Evolutionary conservation across 1,140 invertebrate species (phyloP).

Genomic region (Sarcophaga bullata): DNA sequence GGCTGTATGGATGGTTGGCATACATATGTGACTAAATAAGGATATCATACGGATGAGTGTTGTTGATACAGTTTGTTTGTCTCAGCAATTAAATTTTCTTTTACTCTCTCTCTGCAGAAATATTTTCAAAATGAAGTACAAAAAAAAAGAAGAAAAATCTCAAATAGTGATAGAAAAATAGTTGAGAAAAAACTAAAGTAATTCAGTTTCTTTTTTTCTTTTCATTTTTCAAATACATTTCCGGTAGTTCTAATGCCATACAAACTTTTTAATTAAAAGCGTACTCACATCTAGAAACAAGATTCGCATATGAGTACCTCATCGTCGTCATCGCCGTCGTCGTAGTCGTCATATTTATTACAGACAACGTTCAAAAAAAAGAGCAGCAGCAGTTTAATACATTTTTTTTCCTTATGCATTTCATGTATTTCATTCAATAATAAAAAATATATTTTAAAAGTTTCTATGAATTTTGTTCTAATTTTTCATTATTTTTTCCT

Average conservation of each 20-base stretch:
- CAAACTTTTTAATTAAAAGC: conserved; percentile 7
- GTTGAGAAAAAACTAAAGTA: not conserved
- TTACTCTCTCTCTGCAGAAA: not conserved
- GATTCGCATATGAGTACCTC: not conserved
- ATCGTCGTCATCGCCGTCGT: not conserved
- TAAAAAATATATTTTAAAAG: too few species aligned
- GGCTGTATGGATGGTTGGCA: not conserved
- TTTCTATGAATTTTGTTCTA: too few species aligned
- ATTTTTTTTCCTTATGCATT: conserved; percentile 1
- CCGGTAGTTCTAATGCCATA: not conserved
- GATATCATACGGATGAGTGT: not conserved
- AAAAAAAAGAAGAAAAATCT: not conserved
- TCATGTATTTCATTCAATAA: not conserved
- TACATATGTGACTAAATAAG: not conserved
- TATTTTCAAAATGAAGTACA: too few species aligned
- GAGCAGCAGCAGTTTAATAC: too few species aligned
- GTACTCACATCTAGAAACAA: not conserved
- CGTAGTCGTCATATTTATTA: too few species aligned
- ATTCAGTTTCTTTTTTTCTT: not conserved
- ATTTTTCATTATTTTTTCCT: not conserved
- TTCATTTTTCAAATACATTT: not conserved
- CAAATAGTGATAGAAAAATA: not conserved
- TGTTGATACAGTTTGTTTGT: not conserved
- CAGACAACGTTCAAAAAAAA: too few species aligned
- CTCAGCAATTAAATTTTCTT: not conserved